Evolutionary conservation across 2,797 vertebrate species (phyloP), one percentile per base, ranked within the genome.

Genomic region (Sternotherus odoratus): DNA sequence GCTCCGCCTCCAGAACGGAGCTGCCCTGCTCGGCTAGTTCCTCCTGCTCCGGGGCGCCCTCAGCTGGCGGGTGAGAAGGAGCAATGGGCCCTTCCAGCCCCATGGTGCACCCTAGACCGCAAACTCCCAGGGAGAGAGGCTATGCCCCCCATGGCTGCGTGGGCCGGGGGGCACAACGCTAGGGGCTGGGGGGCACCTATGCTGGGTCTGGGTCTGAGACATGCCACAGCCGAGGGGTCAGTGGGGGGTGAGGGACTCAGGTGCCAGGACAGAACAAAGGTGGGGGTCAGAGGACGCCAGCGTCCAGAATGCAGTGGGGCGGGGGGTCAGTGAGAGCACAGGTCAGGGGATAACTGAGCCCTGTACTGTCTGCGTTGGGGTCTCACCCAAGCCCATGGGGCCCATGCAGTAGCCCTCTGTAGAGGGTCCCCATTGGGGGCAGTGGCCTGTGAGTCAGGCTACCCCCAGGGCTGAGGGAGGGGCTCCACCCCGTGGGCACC

Each of bases 361-460:
- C 56, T 77, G 63, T 23, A 24, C 39, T 12, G 19, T 24, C 66
- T 11, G 4, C 13, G 66, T 36, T 72, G 36, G 11, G 21, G n/a
- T 21, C 63, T 36, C 33, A 21, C 17, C n/a, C 15, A 60, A 60
- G 16, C 6, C n/a, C n/a, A 36, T 19, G 16, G 63, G 33, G 16
- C n/a, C 33, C 63, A n/a, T 30, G 43, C 12, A 77, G 4, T 79
- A 57, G 78, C 36, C 10, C 16, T 12, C 19, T 33, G 8, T 0
- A 2, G 49, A 2, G 36, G 36, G 36, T 30, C 69, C 85, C 51
- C 1, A 0, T 2, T 21, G 13, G 57, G 51, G 1, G 46, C 28
- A 33, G 19, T 54, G 21, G 75, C 5, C 8, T 50, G 49, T 23
- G 78, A 12, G 50, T n/a, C 60, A 63, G 49, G 50, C 23, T 85